These are phyloP conservation scores for Parus major DNA, from an alignment of 2,113 vertebrate species.

Conservation along the genomic window DNA sequence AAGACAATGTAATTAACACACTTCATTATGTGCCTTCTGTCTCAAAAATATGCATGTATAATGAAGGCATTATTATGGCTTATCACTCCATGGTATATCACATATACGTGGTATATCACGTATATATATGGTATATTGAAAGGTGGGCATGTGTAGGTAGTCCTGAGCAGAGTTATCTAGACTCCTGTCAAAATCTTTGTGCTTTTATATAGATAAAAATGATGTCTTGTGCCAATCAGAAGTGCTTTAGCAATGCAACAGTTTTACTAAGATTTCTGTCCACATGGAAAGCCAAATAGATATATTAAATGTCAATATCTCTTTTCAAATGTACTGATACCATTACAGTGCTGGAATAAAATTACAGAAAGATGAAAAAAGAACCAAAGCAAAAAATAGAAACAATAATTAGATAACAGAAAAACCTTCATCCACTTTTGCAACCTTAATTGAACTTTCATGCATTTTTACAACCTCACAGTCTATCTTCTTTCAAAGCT, in stretches of 20 bases:
- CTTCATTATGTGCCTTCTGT: not conserved
- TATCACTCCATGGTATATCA: not conserved
- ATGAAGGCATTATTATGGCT: not conserved
- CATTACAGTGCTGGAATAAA: not conserved
- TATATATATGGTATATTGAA: not conserved
- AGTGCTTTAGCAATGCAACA: not conserved
- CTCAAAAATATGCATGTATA: not conserved
- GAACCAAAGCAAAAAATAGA: not conserved
- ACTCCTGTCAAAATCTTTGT: not conserved
- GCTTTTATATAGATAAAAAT: not conserved
- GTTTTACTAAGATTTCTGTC: not conserved
- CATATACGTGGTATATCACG: no score
- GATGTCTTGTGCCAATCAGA: not conserved
- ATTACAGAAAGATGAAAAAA: not conserved
- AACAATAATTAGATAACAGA: not conserved
- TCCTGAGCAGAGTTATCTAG: not conserved
- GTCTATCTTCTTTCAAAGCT: not conserved
- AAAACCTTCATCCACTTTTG: not conserved
- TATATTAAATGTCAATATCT: not conserved
- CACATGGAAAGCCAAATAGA: conserved; percentile 14
- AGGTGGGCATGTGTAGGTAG: not conserved
- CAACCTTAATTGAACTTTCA: not conserved
- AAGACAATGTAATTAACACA: not conserved
- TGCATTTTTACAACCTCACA: not conserved
- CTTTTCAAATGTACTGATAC: not conserved